Evolutionary conservation across 2,888 invertebrate species (phyloP).

Genomic region (Cataglyphis albicans): DNA sequence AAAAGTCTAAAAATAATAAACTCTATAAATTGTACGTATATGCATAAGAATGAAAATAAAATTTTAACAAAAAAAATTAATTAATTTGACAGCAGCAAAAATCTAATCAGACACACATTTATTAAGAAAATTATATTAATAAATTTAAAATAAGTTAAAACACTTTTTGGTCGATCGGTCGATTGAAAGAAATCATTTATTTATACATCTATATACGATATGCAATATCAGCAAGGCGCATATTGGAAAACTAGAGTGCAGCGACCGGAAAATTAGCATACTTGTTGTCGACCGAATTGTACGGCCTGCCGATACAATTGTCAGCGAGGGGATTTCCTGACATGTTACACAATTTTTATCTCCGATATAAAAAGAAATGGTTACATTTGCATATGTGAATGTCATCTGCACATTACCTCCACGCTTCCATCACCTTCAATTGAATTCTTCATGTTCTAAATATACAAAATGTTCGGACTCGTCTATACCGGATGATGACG

Average conservation of each 20-base stretch:
- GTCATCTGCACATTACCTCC: not conserved
- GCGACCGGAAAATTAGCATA: constrained; percentile 40
- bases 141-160: not conserved
- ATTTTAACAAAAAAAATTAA: not conserved
- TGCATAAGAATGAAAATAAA: not conserved
- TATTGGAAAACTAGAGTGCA: constrained; percentile 30
- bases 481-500: not conserved
- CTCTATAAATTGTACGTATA: not conserved
- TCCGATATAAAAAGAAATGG: constrained; percentile 24
- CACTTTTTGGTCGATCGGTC: not conserved
- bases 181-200: not conserved
- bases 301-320: not conserved
- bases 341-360: constrained; percentile 24
- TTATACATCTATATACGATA: not conserved
- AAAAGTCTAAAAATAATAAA: constrained; percentile 12
- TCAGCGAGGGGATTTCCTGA: not conserved
- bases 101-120: not conserved
- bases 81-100: not conserved
- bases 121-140: not conserved
- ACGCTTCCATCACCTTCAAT: constrained; percentile 5
- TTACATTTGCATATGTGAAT: constrained; percentile 34
- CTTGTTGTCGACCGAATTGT: constrained; percentile 16
- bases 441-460: constrained; percentile 3
- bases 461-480: not conserved
- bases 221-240: not conserved